These are phyloP conservation scores for Calameuta filiformis DNA, from an alignment of 2,888 invertebrate genomes.

Conservation along the genomic window DNA sequence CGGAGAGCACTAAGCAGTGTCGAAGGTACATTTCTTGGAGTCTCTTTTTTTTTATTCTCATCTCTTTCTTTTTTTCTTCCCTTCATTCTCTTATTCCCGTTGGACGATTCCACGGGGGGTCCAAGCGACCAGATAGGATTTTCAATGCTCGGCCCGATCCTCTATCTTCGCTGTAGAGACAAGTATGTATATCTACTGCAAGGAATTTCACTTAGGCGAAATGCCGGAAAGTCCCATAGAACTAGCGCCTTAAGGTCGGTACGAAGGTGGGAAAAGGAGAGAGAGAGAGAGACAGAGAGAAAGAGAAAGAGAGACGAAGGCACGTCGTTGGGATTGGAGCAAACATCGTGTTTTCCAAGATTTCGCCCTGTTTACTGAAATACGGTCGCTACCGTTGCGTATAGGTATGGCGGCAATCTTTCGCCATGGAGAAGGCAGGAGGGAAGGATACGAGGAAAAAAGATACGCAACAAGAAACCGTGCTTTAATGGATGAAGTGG, in stretches of 20 bases:
- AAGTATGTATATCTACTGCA: background rate
- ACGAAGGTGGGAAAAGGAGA: background rate
- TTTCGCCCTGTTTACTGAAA: background rate
- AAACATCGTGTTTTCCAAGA: constrained; percentile 8
- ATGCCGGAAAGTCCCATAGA: background rate
- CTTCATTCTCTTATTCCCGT: constrained; percentile 9
- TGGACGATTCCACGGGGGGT: background rate
- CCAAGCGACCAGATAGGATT: background rate
- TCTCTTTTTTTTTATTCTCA: constrained; percentile 11
- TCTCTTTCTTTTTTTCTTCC: constrained; percentile 4
- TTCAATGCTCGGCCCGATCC: background rate
- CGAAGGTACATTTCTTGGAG: background rate
- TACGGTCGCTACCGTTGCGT: background rate
- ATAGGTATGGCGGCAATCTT: background rate
- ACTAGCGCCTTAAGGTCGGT: background rate
- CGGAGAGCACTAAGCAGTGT: background rate
- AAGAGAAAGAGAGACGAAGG: background rate
- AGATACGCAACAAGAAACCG: constrained; percentile 30
- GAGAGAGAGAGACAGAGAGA: background rate
- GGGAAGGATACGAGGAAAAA: constrained; percentile 16
- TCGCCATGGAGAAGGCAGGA: background rate
- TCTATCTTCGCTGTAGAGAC: background rate
- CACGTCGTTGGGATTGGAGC: constrained; percentile 2
- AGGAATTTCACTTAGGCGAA: background rate
- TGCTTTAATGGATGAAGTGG: constrained; percentile 61